Base-by-base conservation (phyloP, 2,888 invertebrate genomes). In the Vesta saturnalis region DNA sequence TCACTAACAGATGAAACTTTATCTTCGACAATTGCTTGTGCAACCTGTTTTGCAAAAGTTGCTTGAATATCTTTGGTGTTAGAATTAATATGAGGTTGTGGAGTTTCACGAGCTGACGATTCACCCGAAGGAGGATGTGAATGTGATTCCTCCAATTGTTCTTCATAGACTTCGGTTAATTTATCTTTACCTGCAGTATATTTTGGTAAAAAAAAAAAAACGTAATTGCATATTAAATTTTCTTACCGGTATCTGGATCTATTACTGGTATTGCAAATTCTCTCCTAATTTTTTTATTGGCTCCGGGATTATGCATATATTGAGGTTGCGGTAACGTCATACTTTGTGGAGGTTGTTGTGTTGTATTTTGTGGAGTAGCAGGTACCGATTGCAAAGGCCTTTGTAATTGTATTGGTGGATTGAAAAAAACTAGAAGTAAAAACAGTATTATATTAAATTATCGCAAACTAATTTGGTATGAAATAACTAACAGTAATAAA, bases 91-190 rank as follows among this genome's bases (percentile, higher is more conserved):
- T 75, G 63, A 10, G 85, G 84, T 77, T 86, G 86, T 22, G 86
- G 85, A 57, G 85, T 86, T 75, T 86, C 85, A 35, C 85, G 81
- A 67, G 85, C 85, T 60, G 84, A 86, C 15, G 86, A 84, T 71
- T 86, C 85, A 5, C 83, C 85, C 46, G 85, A 84, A 1, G 83
- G 77, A 1, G 84, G 82, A 76, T 84, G 83, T 23, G 84, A 83
- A 46, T 81, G 80, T 59, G 49, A 49, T 18, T 56, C 56, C 30
- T 79, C 80, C 14, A 77, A 80, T 30, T 67, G 63, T 64, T 74
- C 69, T 22, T 82, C 81, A 64, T 81, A 85, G 69, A 85, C 82
- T 72, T 85, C 84, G 35, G 79, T 78, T 56, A 85, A 79, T 63
- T 83, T 82, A 72, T 85, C 85, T 72, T 64, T 67, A 16, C 67